These are phyloP conservation scores for Aselliscus stoliczkanus DNA, from an alignment of 2,797 vertebrate genomes.

Conservation along the genomic window DNA sequence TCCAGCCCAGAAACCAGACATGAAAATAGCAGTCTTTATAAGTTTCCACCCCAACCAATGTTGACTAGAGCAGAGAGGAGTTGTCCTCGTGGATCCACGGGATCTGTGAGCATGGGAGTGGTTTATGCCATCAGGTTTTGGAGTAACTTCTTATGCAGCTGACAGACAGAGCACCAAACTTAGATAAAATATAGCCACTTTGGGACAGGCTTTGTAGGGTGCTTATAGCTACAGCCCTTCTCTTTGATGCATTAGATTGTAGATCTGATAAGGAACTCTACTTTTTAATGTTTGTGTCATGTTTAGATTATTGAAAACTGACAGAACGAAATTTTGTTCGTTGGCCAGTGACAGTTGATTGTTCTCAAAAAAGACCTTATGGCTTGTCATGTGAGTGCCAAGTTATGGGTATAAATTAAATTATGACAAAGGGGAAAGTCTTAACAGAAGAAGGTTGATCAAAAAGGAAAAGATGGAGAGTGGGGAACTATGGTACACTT, in stretches of 20 bases:
- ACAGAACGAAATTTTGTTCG: neutral
- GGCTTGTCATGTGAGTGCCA: neutral
- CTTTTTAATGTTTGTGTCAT: neutral
- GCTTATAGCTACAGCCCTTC: rapidly evolving
- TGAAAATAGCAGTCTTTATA: neutral
- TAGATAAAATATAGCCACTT: neutral
- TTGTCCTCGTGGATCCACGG: neutral
- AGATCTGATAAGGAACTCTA: neutral
- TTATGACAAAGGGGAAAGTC: neutral
- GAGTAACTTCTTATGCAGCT: neutral
- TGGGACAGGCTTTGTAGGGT: neutral
- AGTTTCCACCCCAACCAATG: neutral
- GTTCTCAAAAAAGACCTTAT: neutral
- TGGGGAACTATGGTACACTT: neutral
- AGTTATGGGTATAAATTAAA: neutral
- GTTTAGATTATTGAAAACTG: neutral
- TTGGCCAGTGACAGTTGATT: neutral
- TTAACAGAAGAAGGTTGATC: neutral
- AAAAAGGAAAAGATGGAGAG: neutral
- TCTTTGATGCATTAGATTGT: neutral
- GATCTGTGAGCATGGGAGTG: neutral
- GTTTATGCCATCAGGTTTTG: neutral
- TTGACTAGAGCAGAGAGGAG: neutral
- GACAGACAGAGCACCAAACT: neutral
- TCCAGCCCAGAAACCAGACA: neutral